Conservation (phyloP, 2,888 invertebrate genomes). For the Petrophora chlorosata region DNA sequence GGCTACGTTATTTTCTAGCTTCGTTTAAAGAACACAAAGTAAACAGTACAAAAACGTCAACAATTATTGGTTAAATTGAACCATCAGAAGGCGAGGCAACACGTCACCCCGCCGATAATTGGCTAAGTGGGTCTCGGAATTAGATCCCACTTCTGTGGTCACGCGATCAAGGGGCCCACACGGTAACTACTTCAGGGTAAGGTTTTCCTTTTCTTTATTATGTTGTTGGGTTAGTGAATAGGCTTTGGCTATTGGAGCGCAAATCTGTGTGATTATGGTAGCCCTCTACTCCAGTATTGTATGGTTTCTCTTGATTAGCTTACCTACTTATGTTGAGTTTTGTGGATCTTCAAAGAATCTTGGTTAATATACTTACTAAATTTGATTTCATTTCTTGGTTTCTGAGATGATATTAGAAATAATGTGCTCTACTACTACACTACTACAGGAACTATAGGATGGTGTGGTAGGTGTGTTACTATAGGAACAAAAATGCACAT, state of each 20-base stretch:
- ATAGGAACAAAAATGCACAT: too few species aligned
- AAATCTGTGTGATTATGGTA: conserved; percentile 17
- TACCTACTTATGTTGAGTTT: too few species aligned
- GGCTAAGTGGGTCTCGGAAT: conserved; percentile 67
- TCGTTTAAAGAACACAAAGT: conserved; percentile 11
- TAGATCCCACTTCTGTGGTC: conserved; percentile 61
- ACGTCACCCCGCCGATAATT: conserved; percentile 65
- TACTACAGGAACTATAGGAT: too few species aligned
- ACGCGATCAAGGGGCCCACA: conserved; percentile 58
- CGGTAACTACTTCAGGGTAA: conserved; percentile 19
- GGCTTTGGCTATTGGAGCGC: conserved; percentile 15
- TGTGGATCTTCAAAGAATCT: too few species aligned
- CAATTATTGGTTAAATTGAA: conserved; percentile 66
- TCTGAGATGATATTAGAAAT: too few species aligned
- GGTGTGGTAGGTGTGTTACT: too few species aligned
- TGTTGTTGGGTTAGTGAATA: conserved; percentile 8
- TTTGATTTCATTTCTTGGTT: too few species aligned
- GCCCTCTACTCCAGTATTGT: not conserved
- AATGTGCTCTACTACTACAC: too few species aligned
- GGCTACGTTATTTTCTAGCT: too few species aligned
- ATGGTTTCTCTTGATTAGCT: not conserved
- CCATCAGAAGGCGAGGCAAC: conserved; percentile 55
- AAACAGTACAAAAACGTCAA: conserved; percentile 37
- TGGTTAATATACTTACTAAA: too few species aligned
- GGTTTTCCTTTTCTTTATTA: conserved; percentile 25